Evolutionary conservation across 2,888 invertebrate species (phyloP), one percentile per base, ranked within the genome.

Genomic region (Drosophila kuntzei): DNA sequence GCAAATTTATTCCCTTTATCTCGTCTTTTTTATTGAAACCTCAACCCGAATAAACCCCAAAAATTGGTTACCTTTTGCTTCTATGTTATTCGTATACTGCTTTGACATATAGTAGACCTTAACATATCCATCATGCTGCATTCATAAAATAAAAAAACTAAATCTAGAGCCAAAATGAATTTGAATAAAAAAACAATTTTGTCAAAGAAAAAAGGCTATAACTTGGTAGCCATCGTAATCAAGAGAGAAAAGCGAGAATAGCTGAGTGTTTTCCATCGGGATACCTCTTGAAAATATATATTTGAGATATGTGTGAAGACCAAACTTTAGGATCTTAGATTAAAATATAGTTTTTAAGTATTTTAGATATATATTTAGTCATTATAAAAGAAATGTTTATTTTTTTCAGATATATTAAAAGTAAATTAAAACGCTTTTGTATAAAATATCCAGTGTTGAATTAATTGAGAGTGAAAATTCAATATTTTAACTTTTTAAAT

Each of bases 101-200:
- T 39, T 18, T 62, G 39, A 54, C 36, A 47, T 34, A 32, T 11
- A 14, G 34, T 27, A 14, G 47, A 54, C 54, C 62, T 65, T 41
- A 55, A 44, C 51, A 50, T 67, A 82, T 82, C 67, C 61, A 65
- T 72, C 76, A 70, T 62, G 39, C 36, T 62, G 62, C 57, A 43
- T 34, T 58, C 37, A 27, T 44, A 41, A 64, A 43, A 65, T 16
- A 36, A 29, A 20, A 41, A 54, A 41, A 41, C 29, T 49, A 8
- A 41, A 16, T 29, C 49, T 25, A 59, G 29, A 36, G 12, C 20
- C 12, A 36, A 32, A 49, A 27, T 18, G 63, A 76, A 87, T 84
- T 81, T 81, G 71, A 87, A 87, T 84, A 84, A 81, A 87, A 76
- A 77, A 77, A 77, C 87, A 81, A 85, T 84, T 87, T 79, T 49